Evolutionary conservation across 2,888 invertebrate genomes (phyloP), one percentile per base, ranked within the genome.

Genomic region (Ephialtes manifestator): DNA sequence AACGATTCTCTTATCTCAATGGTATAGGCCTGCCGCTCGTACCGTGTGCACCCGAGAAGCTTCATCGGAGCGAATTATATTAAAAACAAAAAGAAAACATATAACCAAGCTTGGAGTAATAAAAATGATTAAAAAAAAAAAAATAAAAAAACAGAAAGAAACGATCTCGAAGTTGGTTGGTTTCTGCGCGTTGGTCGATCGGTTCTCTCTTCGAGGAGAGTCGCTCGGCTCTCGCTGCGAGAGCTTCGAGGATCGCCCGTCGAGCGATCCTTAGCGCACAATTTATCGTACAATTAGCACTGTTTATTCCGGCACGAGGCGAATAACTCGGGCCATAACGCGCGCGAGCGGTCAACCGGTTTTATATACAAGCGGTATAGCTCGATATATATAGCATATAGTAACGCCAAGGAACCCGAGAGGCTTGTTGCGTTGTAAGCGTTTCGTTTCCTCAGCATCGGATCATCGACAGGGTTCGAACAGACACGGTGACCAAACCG

Each of bases 231-330:
- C 79, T 76, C 76, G 72, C 78, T 58, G 82, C 48, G 81, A 76
- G 81, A 77, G 53, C 68, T 72, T 77, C 83, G 58, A 55, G 68
- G 83, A 85, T 83, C 85, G 76, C 84, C 81, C 84, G 84, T 84
- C 84, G 84, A 31, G 84, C 67, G 78, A 83, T 86, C 85, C 81
- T 86, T 82, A 79, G 82, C 79, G 78, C 68, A 83, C 84, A 85
- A 90, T 90, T 90, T 90, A 90, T 90, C 88, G 89, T 87, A 88
- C 90, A 90, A 90, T 90, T 90, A 90, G 89, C 87, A 87, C 87
- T 89, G 88, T 89, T 89, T 90, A 89, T 88, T 86, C 87, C 87
- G 63, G 86, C 84, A 86, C 86, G 86, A 82, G 86, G 86, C 84
- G 84, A 88, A 88, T 89, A 88, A 91, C 87, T 88, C 87, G 87